Evolutionary conservation across 37 sponge, comb jelly and placozoan genomes (phyloP), one percentile per base, ranked within the genome.

Genomic region (Spongilla lacustris): DNA sequence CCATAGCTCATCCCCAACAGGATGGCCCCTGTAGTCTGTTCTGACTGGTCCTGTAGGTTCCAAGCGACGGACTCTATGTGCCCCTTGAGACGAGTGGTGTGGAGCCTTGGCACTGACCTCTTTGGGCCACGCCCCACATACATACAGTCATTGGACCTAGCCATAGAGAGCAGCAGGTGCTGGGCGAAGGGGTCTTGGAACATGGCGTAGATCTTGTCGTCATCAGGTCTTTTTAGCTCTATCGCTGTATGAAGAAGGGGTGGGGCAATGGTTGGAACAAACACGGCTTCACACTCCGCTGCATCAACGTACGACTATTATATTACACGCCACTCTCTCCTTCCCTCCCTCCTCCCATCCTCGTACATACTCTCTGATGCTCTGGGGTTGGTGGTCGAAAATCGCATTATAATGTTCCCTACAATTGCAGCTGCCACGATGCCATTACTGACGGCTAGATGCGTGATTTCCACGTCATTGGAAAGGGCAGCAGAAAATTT

Each of bases 161-260:
- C 85, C 89, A 90, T 94, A 77, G 85, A 90, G 21, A 96, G 75
- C 13, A 98, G 66, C 26, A 96, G 71, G 66, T 98, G 98, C 25
- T 82, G 87, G 11, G 92, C 95, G 58, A 88, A 88, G n/a, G 95
- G 93, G 74, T 98, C 98, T 77, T 97, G 95, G 81, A 98, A 96
- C 66, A 98, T 87, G 46, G 80, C 84, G 81, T 92, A 86, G 69
- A 98, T 87, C 26, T 78, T 71, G 22, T 98, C 98, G n/a, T 91
- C 95, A 1, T 86, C 86, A n/a, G 87, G 50, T 46, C 85, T 88
- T 26, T 78, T 71, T 67, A 58, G 58, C 0, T 58, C 58, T 58
- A 58, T 58, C 19, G 58, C 58, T 36, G 25, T 12, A 9, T 4
- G 31, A 4, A 75, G 75, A 13, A 9, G 75, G 34, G 75, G 75